Conservation (phyloP, 2,888 invertebrate genomes). For the Erebia ligea region DNA sequence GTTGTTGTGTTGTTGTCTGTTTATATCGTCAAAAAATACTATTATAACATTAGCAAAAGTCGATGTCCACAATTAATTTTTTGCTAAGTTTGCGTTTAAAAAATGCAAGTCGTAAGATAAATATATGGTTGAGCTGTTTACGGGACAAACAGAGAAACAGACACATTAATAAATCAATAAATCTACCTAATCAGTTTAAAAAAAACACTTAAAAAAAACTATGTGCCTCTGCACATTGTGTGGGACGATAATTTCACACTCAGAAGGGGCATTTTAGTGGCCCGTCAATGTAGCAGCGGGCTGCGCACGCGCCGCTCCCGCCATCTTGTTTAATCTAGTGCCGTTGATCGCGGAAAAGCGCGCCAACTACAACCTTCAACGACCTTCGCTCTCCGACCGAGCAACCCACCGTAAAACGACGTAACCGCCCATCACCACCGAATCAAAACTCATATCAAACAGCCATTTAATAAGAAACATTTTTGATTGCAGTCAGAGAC, state of each 20-base stretch:
- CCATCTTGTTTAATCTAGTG: constrained; percentile 82
- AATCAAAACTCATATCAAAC: constrained; percentile 33
- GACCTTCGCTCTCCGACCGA: constrained; percentile 82
- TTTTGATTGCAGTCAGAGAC: constrained; percentile 42
- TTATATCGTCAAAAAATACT: too few species aligned
- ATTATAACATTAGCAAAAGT: too few species aligned
- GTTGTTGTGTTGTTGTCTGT: too few species aligned
- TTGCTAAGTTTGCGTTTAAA: too few species aligned
- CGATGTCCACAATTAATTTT: too few species aligned
- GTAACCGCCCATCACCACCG: constrained; percentile 31
- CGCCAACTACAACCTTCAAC: constrained; percentile 83
- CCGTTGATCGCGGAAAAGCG: constrained; percentile 83
- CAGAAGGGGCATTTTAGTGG: constrained; percentile 63
- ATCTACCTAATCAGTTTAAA: too few species aligned
- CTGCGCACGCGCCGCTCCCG: constrained; percentile 80
- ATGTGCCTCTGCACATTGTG: too few species aligned
- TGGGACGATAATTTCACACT: constrained; percentile 28
- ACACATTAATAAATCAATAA: too few species aligned
- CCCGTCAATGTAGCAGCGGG: constrained; percentile 61
- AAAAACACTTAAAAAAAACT: too few species aligned
- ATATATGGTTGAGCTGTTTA: too few species aligned
- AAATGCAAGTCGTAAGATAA: too few species aligned
- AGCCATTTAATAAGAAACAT: constrained; percentile 35
- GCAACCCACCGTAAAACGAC: constrained; percentile 55
- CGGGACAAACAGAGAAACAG: too few species aligned